Conservation (phyloP, 2,888 invertebrate species). For the Athripsodes cinereus region DNA sequence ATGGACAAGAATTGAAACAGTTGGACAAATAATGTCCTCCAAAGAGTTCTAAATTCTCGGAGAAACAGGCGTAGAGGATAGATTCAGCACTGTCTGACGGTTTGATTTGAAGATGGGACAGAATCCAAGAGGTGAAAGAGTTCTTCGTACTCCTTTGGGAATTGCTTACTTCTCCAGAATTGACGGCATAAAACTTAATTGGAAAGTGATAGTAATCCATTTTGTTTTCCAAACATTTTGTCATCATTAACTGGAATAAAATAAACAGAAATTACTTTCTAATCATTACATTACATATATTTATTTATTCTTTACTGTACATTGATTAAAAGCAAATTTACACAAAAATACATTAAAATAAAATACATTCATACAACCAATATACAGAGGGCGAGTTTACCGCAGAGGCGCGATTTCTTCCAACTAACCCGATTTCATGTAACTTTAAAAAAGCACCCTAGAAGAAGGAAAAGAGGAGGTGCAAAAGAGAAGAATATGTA, state of each 20-base stretch:
- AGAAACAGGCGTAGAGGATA: constrained; percentile 69
- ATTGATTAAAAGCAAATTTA: no score
- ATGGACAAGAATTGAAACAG: constrained; percentile 55
- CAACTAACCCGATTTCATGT: no score
- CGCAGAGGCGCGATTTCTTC: no score
- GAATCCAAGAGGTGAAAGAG: neutral
- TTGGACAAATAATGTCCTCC: constrained; percentile 82
- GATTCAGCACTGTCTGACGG: constrained; percentile 76
- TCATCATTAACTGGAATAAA: constrained; percentile 12
- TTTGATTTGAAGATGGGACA: constrained; percentile 67
- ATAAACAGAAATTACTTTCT: no score
- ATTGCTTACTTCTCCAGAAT: constrained; percentile 8
- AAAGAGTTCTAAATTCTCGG: constrained; percentile 62
- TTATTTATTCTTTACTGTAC: no score
- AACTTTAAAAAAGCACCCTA: no score
- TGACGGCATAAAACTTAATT: constrained; percentile 3
- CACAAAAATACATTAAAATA: no score
- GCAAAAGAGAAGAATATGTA: no score
- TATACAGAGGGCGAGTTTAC: no score
- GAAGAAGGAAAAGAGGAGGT: no score
- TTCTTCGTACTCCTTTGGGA: neutral
- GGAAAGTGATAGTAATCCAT: neutral
- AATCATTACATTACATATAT: no score
- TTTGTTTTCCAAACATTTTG: constrained; percentile 2
- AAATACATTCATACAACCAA: no score